These are phyloP conservation scores for Spatulosminthurus flaviceps DNA, from an alignment of 2,888 invertebrate genomes.

Conservation along the genomic window DNA sequence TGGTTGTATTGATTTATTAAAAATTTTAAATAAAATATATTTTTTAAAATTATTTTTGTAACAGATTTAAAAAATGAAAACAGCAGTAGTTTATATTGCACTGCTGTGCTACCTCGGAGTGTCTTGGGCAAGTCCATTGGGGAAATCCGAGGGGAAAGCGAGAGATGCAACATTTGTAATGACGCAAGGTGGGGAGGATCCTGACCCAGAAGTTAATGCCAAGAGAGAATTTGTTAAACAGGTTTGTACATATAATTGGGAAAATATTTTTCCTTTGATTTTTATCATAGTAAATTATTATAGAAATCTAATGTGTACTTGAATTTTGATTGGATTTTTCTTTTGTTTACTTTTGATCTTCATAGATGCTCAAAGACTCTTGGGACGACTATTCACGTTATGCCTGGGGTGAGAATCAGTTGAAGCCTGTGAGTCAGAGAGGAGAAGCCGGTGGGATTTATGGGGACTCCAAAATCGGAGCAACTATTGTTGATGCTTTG, in stretches of 20 bases:
- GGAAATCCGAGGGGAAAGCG: background rate
- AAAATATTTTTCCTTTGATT: background rate
- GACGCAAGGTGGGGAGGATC: conserved; percentile 74
- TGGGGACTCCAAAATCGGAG: conserved; percentile 84
- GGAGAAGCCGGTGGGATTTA: conserved; percentile 93
- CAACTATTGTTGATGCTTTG: conserved; percentile 94
- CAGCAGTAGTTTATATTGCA: background rate
- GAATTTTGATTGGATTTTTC: too few relatives aligned
- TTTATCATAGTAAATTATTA: background rate
- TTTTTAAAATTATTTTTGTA: too few relatives aligned
- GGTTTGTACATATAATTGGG: conserved; percentile 69
- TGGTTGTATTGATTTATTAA: too few relatives aligned
- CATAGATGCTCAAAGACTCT: conserved; percentile 99
- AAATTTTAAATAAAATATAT: too few relatives aligned
- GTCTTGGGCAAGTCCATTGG: background rate
- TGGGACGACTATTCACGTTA: conserved; percentile 97
- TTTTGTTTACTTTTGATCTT: conserved; percentile 56
- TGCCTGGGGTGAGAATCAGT: conserved; percentile 99
- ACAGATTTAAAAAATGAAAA: background rate
- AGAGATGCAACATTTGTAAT: conserved; percentile 6
- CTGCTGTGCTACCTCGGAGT: background rate
- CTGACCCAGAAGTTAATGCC: conserved; percentile 74
- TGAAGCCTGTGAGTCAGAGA: conserved; percentile 87
- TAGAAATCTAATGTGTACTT: background rate
- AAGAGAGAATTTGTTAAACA: conserved; percentile 87